Conservation (phyloP, 37 sponge, comb jelly and placozoan genomes). For the Tethya wilhelma region DNA sequence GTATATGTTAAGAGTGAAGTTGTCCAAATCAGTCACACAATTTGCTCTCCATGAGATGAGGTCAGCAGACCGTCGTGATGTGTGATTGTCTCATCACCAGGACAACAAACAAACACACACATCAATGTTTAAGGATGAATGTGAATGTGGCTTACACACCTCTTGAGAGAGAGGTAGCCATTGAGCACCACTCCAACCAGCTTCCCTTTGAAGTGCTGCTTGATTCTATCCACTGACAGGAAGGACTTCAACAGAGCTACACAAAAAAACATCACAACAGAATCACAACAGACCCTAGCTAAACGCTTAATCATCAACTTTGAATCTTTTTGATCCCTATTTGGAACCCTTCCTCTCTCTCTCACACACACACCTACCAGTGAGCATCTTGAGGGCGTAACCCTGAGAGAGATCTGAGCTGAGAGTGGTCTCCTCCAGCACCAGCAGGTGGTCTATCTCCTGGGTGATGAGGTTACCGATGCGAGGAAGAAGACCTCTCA, state of each 20-base stretch:
- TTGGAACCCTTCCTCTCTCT: not conserved
- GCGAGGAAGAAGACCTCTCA: constrained; percentile 65
- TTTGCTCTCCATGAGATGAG: not conserved
- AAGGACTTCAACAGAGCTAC: constrained; percentile 77
- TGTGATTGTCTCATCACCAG: too few relatives aligned
- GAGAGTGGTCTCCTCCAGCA: constrained; percentile 85
- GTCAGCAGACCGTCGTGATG: constrained; percentile 37
- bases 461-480: constrained; percentile 71
- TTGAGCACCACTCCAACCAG: constrained; percentile 86
- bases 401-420: constrained; percentile 92
- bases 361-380: constrained; percentile 19
- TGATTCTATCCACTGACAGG: constrained; percentile 61
- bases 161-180: constrained; percentile 86
- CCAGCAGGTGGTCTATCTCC: constrained; percentile 68
- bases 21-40: not conserved
- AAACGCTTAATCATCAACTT: not conserved
- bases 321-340: not conserved
- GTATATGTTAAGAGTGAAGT: too few relatives aligned
- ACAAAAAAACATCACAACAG: not conserved
- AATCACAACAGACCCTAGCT: not conserved
- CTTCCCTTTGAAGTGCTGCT: constrained; percentile 68
- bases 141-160: constrained; percentile 59
- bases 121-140: too few relatives aligned
- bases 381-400: constrained; percentile 88
- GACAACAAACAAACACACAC: not conserved